Evolutionary conservation across 1,140 invertebrate genomes (phyloP).

Genomic region (Artemia franciscana): DNA sequence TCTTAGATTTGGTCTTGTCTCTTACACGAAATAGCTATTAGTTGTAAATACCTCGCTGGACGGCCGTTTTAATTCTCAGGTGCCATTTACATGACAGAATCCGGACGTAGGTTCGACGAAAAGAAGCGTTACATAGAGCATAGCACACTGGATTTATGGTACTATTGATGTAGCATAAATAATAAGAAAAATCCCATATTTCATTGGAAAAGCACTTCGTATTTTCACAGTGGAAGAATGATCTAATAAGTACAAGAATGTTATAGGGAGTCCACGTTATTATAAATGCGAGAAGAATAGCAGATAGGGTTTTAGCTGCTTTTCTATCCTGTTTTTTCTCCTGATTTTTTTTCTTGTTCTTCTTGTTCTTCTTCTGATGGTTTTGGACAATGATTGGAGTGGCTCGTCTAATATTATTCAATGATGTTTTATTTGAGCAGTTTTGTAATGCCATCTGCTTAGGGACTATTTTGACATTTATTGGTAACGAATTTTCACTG

Average conservation of each 20-base stretch:
- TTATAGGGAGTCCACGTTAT: conserved; percentile 99
- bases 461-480: conserved; percentile 61
- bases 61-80: conserved; percentile 13
- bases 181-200: conserved; percentile 91
- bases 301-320: conserved; percentile 91
- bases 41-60: conserved; percentile 12
- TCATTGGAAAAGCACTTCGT: conserved; percentile 58
- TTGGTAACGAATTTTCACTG: conserved; percentile 48
- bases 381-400: conserved; percentile 17
- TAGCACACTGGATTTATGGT: conserved; percentile 94
- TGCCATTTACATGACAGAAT: conserved; percentile 93
- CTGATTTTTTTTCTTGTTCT: conserved; percentile 57
- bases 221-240: conserved; percentile 39
- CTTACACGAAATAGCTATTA: no score
- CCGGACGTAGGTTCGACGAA: conserved; percentile 78
- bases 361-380: conserved; percentile 13
- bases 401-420: background rate
- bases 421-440: background rate
- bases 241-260: conserved; percentile 69
- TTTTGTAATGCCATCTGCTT: conserved; percentile 32
- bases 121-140: conserved; percentile 89
- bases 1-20: no score
- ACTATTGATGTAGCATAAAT: conserved; percentile 96
- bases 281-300: conserved; percentile 90
- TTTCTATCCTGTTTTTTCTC: conserved; percentile 94